A percentile compares a stretch with the other conserved stretches of the same genome.
These are phyloP conservation scores for Enteromius paludinosus DNA, from an alignment of 2,797 vertebrate species.

Conservation along the genomic window DNA sequence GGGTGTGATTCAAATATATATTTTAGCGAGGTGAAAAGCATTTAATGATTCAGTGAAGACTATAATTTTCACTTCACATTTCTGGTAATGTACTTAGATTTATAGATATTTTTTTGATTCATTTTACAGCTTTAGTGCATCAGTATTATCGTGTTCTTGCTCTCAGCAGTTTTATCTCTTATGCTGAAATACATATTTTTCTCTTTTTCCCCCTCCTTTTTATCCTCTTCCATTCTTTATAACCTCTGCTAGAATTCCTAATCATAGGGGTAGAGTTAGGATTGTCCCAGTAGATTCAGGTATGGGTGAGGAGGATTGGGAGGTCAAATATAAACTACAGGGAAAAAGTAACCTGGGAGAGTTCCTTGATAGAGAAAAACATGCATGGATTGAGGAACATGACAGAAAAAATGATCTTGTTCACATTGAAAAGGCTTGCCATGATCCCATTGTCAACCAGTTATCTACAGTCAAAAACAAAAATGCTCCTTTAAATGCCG, in stretches of 20 bases:
- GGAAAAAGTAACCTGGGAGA: constrained; percentile 81
- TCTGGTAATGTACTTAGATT: not conserved
- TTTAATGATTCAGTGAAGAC: constrained; percentile 44
- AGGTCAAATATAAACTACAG: constrained; percentile 81
- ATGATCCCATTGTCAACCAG: constrained; percentile 54
- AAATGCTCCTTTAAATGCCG: constrained; percentile 67
- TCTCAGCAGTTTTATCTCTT: constrained; percentile 60
- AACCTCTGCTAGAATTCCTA: constrained; percentile 75
- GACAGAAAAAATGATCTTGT: constrained; percentile 69
- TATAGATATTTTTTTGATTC: not conserved
- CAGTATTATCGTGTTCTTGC: constrained; percentile 61
- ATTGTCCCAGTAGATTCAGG: constrained; percentile 88
- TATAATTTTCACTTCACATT: not conserved
- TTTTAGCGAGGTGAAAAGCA: constrained; percentile 25
- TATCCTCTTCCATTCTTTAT: constrained; percentile 57
- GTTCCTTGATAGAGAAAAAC: constrained; percentile 80
- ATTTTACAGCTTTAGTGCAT: constrained; percentile 56
- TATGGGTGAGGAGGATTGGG: constrained; percentile 85
- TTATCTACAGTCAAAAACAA: constrained; percentile 62
- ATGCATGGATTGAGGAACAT: constrained; percentile 69
- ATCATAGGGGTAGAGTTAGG: constrained; percentile 84
- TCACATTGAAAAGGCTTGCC: constrained; percentile 64
- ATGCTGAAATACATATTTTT: constrained; percentile 63
- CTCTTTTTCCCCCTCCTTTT: constrained; percentile 61
- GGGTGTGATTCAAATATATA: constrained; percentile 25